Conservation (phyloP, 2,113 vertebrate genomes). For the Toxotes chatareus region DNA sequence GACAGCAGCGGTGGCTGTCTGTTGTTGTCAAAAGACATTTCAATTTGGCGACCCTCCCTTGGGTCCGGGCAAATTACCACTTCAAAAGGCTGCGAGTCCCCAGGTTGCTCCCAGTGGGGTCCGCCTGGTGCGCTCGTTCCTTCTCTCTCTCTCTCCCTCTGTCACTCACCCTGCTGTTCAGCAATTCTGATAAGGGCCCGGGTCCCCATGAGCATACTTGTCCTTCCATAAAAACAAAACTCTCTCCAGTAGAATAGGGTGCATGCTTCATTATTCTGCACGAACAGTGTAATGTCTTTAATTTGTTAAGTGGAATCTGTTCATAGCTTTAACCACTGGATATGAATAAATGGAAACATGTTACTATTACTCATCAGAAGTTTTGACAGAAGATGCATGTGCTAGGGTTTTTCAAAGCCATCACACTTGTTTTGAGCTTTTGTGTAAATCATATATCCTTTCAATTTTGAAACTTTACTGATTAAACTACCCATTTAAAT, state of each 20-base stretch:
- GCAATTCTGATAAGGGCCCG: constrained; percentile 66
- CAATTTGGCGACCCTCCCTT: constrained; percentile 77
- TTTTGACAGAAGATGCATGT: too few relatives aligned
- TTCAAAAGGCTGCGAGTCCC: constrained; percentile 78
- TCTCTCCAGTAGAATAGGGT: constrained; percentile 25
- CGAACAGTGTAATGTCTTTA: constrained; percentile 32
- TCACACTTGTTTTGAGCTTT: too few relatives aligned
- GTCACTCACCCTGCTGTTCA: constrained; percentile 49
- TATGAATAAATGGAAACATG: not conserved
- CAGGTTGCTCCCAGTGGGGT: constrained; percentile 69
- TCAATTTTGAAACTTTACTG: not conserved
- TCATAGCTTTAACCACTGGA: not conserved
- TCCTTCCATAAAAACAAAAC: constrained; percentile 62
- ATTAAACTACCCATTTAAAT: too few relatives aligned
- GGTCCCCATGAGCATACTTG: constrained; percentile 38
- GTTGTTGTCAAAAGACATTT: constrained; percentile 80
- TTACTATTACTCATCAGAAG: not conserved
- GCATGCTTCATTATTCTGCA: constrained; percentile 41
- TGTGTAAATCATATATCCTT: not conserved
- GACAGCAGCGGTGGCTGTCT: constrained; percentile 65
- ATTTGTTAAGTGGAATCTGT: constrained; percentile 2
- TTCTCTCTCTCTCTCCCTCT: not conserved
- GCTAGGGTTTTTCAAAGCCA: too few relatives aligned
- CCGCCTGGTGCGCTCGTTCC: constrained; percentile 15
- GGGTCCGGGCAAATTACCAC: constrained; percentile 80